Evolutionary conservation across 2,888 invertebrate species (phyloP), one percentile per base, ranked within the genome.

Genomic region (Arctia plantaginis): DNA sequence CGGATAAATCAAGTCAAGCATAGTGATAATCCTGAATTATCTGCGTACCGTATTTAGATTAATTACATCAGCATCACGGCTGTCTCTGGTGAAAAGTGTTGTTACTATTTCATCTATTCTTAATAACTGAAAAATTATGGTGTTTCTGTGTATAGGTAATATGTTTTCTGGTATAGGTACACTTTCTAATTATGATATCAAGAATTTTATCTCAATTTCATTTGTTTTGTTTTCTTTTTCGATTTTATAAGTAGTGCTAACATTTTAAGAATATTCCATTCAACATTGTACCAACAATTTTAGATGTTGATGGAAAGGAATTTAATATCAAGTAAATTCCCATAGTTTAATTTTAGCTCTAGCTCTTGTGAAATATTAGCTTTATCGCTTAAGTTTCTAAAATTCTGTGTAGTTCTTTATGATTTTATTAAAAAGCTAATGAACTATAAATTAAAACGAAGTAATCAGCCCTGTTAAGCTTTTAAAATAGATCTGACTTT

Each of bases 1-100:
- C 81, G 66, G 59, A 81, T 81, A 81, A 83, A 83, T 78, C 66
- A 62, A 78, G 75, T 59, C 75, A 81, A 81, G 81, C 30, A 67
- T 67, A 44, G 15, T 47, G 47, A 47, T 67, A 47, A 67, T 47
- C 44, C 20, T 18, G 67, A 67, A 67, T 67, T 47, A 67, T 44
- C 44, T 67, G 44, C 30, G 41, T 44, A 44, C 44, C 44, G 44
- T 30, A 47, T 47, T 30, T 67, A 47, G 67, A 67, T 47, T 67
- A 67, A 67, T 67, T 67, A 47, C 67, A 30, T 20, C 20, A 67
- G 12, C 33, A 47, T 47, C 67, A 47, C 30, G 30, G 67, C 30
- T 39, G 30, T 44, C 67, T 44, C 44, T 30, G 23, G 47, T 67
- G 20, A 59, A 27, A 59, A 59, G 27, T 62, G 18, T 6, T 13